Percentiles rank a stretch among this genome's conserved stretches.
These are phyloP conservation scores for Rutilus rutilus DNA, from an alignment of 2,113 vertebrate genomes.

Conservation along the genomic window DNA sequence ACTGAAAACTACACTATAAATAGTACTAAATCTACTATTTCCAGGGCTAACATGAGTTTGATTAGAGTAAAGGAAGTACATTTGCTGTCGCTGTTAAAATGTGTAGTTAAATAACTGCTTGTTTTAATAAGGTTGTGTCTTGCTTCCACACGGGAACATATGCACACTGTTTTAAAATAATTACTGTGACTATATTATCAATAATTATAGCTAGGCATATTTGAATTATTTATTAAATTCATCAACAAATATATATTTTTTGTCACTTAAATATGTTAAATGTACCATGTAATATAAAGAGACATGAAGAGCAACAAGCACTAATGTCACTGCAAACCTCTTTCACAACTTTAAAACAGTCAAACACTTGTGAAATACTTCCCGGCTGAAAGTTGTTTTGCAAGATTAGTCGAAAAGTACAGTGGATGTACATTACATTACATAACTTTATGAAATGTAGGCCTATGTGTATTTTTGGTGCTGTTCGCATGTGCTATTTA, in stretches of 20 bases:
- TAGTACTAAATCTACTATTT: background rate
- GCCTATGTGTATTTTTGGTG: too few species aligned
- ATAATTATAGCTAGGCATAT: background rate
- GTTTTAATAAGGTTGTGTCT: background rate
- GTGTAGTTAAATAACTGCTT: background rate
- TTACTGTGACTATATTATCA: background rate
- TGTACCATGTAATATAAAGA: background rate
- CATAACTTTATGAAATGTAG: too few species aligned
- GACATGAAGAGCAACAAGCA: background rate
- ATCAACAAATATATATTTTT: background rate
- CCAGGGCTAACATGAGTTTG: background rate
- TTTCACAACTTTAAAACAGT: slow-evolving; percentile 23
- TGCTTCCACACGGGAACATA: background rate
- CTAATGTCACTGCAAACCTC: background rate
- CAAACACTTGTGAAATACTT: slow-evolving; percentile 18
- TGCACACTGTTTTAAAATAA: background rate
- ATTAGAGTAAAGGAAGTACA: background rate
- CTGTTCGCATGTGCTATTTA: background rate
- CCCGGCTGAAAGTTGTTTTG: background rate
- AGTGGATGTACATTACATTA: too few species aligned
- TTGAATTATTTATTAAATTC: background rate
- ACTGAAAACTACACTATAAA: background rate
- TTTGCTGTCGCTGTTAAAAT: background rate
- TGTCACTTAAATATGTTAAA: background rate
- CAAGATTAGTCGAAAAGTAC: background rate